These are phyloP conservation scores for Theristicus caerulescens DNA, from an alignment of 2,113 vertebrate genomes.

Conservation along the genomic window DNA sequence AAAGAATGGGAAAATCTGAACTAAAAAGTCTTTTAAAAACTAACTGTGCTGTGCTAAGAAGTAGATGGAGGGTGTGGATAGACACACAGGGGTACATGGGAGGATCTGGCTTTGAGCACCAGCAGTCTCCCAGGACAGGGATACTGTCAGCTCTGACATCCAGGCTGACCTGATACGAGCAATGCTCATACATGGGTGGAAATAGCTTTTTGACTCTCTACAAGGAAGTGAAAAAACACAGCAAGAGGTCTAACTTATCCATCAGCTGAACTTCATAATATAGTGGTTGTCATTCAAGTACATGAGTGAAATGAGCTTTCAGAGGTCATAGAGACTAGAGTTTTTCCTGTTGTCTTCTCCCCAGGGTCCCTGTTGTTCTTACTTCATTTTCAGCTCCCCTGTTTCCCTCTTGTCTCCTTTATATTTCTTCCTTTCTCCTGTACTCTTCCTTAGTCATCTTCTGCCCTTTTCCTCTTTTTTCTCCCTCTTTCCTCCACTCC, in stretches of 20 bases:
- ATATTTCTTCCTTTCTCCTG: background rate
- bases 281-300: background rate
- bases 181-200: background rate
- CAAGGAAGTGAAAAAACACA: background rate
- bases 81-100: background rate
- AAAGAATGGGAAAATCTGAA: slow-evolving; percentile 14
- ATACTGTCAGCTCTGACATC: background rate
- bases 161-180: background rate
- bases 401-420: background rate
- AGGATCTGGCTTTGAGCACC: background rate
- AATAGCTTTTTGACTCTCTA: background rate
- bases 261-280: background rate
- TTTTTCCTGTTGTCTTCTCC: background rate
- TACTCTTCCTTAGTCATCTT: background rate
- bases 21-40: slow-evolving; percentile 10
- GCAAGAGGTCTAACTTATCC: background rate
- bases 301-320: background rate
- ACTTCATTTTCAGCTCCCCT: background rate
- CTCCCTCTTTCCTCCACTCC: background rate
- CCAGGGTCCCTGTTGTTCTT: background rate
- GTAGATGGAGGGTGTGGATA: background rate
- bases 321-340: background rate
- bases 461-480: background rate
- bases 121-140: background rate
- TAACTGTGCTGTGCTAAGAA: background rate